Conservation (phyloP, 2,113 vertebrate species). For the Cyphomyrus discorhynchus region DNA sequence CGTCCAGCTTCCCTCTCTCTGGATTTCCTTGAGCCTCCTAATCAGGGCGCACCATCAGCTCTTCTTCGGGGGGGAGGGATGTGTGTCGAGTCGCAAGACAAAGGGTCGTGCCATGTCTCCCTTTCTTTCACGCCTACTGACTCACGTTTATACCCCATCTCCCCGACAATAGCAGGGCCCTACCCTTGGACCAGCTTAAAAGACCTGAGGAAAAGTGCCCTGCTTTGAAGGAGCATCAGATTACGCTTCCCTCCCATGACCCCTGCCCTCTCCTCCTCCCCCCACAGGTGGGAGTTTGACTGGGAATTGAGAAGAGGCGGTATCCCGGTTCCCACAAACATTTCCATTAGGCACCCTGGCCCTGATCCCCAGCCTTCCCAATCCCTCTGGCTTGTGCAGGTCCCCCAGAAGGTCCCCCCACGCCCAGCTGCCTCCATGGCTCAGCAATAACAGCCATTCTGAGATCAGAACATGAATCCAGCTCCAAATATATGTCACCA, state of each 20-base stretch:
- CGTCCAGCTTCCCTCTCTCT: conserved; percentile 2
- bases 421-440: not conserved
- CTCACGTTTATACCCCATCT: not conserved
- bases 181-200: not conserved
- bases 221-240: not conserved
- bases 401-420: not conserved
- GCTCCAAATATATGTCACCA: not conserved
- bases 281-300: not conserved
- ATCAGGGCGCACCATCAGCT: not conserved
- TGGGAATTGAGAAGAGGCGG: not conserved
- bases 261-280: not conserved
- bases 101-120: not conserved
- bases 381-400: not conserved
- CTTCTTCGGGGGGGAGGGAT: not conserved
- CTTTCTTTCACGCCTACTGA: not conserved
- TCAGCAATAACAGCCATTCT: not conserved
- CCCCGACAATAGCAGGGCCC: not conserved
- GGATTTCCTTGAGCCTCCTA: not conserved
- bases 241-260: not conserved
- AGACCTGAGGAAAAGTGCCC: not conserved
- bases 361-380: not conserved
- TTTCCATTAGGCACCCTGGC: not conserved
- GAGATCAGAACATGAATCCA: not conserved
- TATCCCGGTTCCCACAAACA: not conserved
- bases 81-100: not conserved